Evolutionary conservation across 2,888 invertebrate genomes (phyloP).

Genomic region (Heliconius charithonia): DNA sequence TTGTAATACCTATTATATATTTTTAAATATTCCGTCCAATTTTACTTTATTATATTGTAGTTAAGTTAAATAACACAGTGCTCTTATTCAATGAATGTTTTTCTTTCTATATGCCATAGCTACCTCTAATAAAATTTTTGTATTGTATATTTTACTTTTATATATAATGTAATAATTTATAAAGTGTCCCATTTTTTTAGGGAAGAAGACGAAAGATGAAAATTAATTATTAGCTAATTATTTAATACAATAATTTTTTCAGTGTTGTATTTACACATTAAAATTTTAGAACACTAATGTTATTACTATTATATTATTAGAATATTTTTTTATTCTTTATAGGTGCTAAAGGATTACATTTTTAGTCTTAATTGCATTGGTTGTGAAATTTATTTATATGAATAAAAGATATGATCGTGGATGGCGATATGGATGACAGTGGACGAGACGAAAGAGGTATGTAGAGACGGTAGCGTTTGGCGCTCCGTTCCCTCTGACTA

Average conservation of each 20-base stretch:
- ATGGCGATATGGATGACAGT: too few relatives aligned
- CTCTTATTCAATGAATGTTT: not conserved
- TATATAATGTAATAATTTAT: not conserved
- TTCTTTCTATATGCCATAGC: constrained; percentile 15
- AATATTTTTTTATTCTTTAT: not conserved
- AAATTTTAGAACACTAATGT: not conserved
- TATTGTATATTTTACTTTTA: not conserved
- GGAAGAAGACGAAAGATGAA: too few relatives aligned
- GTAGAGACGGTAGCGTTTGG: too few relatives aligned
- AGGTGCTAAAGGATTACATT: not conserved
- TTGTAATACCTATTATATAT: not conserved
- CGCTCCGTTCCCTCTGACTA: too few relatives aligned
- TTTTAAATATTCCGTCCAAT: constrained; percentile 38
- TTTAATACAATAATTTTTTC: too few relatives aligned
- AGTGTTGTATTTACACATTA: too few relatives aligned
- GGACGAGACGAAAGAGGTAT: too few relatives aligned
- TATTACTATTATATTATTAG: not conserved
- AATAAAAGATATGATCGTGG: not conserved
- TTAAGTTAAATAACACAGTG: not conserved
- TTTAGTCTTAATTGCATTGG: not conserved
- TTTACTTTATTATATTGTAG: constrained; percentile 19
- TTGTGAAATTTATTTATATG: constrained; percentile 11
- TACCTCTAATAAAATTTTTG: constrained; percentile 26
- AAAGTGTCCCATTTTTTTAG: too few relatives aligned
- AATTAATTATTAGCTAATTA: too few relatives aligned